A percentile compares a stretch with the other conserved stretches of the same genome.
Evolutionary conservation across 1,140 invertebrate genomes (phyloP).

Genomic region (Pseudachorutes palmiensis): DNA sequence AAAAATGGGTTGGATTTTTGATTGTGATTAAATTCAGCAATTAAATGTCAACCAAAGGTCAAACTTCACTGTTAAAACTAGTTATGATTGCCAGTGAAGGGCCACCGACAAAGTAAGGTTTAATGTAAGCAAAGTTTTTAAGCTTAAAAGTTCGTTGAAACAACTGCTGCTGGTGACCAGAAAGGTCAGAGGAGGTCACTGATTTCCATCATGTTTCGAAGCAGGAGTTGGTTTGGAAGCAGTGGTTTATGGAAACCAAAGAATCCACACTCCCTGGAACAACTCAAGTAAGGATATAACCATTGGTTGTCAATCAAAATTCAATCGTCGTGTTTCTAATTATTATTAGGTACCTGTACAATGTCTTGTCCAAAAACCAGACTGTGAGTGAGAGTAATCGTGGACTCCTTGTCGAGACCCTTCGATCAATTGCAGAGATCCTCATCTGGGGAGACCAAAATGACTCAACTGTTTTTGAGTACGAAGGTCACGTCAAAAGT

Average conservation of each 20-base stretch:
- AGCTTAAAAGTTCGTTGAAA: too few relatives aligned
- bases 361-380: conserved; percentile 91
- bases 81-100: too few relatives aligned
- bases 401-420: conserved; percentile 88
- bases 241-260: conserved; percentile 82
- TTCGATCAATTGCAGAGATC: conserved; percentile 96
- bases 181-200: too few relatives aligned
- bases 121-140: too few relatives aligned
- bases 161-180: too few relatives aligned
- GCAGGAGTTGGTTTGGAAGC: conserved; percentile 71
- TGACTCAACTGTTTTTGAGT: conserved; percentile 99
- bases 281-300: conserved; percentile 66
- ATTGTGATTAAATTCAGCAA: too few relatives aligned
- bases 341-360: conserved; percentile 72
- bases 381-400: conserved; percentile 91
- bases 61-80: too few relatives aligned
- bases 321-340: conserved; percentile 7
- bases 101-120: too few relatives aligned
- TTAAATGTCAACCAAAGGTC: too few relatives aligned
- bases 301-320: not conserved
- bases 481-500: too few relatives aligned
- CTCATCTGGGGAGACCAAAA: conserved; percentile 99
- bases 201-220: conserved; percentile 82
- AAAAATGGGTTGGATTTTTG: too few relatives aligned
- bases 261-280: conserved; percentile 90